phyloP scores from a whole-genome alignment of 2,888 invertebrate genomes.

The Eupithecia pulchellata region DNA sequence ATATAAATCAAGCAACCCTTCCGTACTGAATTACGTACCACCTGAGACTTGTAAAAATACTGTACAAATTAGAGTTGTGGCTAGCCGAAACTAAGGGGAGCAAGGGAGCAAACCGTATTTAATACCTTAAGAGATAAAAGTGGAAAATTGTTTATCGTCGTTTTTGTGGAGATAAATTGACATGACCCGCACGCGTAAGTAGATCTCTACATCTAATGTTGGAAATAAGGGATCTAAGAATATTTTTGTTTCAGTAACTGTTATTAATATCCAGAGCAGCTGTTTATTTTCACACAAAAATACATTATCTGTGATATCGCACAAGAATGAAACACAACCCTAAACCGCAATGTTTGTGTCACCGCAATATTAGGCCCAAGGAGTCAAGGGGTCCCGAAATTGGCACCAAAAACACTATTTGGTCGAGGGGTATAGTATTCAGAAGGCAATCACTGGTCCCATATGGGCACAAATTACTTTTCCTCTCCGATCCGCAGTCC shows the following conservation, averaged over 20 bases:
- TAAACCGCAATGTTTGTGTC: constrained; percentile 59
- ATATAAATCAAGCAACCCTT: constrained; percentile 84
- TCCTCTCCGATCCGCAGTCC: constrained; percentile 69
- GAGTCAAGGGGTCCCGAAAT: constrained; percentile 69
- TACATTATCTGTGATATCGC: background rate
- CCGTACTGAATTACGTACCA: constrained; percentile 76
- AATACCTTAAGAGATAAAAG: constrained; percentile 19
- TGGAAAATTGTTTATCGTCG: background rate
- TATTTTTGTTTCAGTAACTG: background rate
- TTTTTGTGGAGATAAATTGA: constrained; percentile 2
- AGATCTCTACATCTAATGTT: background rate
- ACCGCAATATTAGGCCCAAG: constrained; percentile 62
- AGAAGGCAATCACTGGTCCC: constrained; percentile 82
- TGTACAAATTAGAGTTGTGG: constrained; percentile 63
- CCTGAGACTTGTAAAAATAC: constrained; percentile 83
- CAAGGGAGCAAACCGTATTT: constrained; percentile 22
- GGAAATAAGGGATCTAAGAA: constrained; percentile 2
- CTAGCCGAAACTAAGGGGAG: constrained; percentile 50
- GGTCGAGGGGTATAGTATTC: constrained; percentile 73
- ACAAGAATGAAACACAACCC: constrained; percentile 36
- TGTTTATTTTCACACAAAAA: constrained; percentile 23
- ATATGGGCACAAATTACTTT: constrained; percentile 85
- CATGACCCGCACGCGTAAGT: background rate
- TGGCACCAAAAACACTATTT: constrained; percentile 74
- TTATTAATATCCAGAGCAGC: constrained; percentile 13